These are phyloP conservation scores for Eurytemora carolleeae DNA, from an alignment of 1,140 invertebrate species.

Conservation along the genomic window DNA sequence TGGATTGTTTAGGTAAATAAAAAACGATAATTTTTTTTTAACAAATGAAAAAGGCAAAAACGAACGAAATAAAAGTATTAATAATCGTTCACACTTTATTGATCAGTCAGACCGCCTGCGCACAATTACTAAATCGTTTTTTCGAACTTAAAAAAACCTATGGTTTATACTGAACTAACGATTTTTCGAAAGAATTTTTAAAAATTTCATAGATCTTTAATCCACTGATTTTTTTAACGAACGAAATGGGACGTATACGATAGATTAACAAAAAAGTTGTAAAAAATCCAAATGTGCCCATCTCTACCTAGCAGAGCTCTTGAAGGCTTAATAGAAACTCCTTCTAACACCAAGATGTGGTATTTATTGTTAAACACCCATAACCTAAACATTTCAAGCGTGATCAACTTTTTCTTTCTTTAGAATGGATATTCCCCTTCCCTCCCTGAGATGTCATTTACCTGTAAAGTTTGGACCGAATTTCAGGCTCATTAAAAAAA, in stretches of 20 bases:
- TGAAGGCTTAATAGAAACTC: background rate
- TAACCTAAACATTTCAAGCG: slow-evolving; percentile 1
- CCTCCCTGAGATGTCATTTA: too few relatives aligned
- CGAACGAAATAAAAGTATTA: too few relatives aligned
- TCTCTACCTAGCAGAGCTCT: background rate
- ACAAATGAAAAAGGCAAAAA: too few relatives aligned
- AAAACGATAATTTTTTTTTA: too few relatives aligned
- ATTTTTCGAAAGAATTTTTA: background rate
- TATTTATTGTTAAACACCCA: slow-evolving; percentile 5
- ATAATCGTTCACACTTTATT: background rate
- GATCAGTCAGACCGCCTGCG: background rate
- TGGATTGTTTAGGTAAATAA: too few relatives aligned
- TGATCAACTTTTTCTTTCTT: too few relatives aligned
- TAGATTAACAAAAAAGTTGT: too few relatives aligned
- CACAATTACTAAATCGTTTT: background rate
- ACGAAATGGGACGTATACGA: too few relatives aligned
- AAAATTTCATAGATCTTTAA: background rate
- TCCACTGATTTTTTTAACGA: background rate
- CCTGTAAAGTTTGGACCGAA: too few relatives aligned
- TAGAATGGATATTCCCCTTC: too few relatives aligned
- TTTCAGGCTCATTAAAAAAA: too few relatives aligned
- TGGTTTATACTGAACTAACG: background rate
- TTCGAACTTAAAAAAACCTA: background rate
- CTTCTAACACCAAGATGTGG: slow-evolving; percentile 4
- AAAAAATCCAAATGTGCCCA: too few relatives aligned